These are phyloP conservation scores for Drosophila pseudoananassae DNA, from an alignment of 1,140 invertebrate species.

Conservation along the genomic window DNA sequence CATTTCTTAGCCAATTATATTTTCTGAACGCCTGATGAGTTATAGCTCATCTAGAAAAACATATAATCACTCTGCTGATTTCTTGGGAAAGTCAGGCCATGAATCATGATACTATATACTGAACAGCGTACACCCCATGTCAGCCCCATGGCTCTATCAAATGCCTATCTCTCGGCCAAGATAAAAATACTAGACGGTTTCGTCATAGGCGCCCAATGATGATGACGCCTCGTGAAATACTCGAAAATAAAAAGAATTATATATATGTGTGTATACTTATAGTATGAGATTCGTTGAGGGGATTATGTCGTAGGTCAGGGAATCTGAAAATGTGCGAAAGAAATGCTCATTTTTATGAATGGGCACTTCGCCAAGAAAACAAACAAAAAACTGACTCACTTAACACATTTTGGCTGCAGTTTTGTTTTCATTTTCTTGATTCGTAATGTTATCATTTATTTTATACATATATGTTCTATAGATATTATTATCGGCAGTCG, in stretches of 20 bases:
- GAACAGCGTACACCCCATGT: too few species aligned
- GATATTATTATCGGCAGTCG: slow-evolving; percentile 1
- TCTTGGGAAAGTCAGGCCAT: slow-evolving; percentile 7
- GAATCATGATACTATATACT: slow-evolving; percentile 19
- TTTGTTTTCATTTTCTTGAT: slow-evolving; percentile 16
- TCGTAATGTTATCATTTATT: background rate
- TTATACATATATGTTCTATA: background rate
- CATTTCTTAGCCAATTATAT: background rate
- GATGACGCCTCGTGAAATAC: slow-evolving; percentile 20
- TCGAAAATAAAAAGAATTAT: background rate
- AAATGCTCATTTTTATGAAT: slow-evolving; percentile 14
- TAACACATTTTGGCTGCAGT: slow-evolving; percentile 26
- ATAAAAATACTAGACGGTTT: slow-evolving; percentile 45
- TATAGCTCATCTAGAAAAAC: background rate
- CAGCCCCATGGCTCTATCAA: background rate
- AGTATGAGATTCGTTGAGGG: slow-evolving; percentile 12
- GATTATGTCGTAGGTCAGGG: slow-evolving; percentile 61
- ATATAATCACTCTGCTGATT: background rate
- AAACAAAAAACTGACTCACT: slow-evolving; percentile 7
- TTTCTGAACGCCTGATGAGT: background rate
- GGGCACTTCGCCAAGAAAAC: slow-evolving; percentile 35
- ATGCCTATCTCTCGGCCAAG: slow-evolving; percentile 11
- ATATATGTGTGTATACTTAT: background rate
- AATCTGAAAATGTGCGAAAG: slow-evolving; percentile 25
- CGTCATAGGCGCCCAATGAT: slow-evolving; percentile 38